Conservation (phyloP, 2,797 vertebrate genomes). For the Hipposideros larvatus region DNA sequence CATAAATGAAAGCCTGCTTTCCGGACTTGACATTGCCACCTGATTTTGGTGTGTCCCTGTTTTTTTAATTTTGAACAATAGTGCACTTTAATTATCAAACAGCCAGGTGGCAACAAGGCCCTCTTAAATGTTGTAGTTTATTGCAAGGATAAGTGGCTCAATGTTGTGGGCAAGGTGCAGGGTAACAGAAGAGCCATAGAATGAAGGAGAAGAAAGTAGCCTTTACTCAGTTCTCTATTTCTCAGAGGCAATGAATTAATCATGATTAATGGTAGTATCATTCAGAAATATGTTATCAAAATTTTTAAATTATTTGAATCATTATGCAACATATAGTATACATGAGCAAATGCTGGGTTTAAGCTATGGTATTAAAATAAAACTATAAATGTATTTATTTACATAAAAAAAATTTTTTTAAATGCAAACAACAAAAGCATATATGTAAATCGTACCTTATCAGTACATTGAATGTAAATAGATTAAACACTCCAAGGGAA, state of each 20-base stretch:
- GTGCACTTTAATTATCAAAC: not conserved
- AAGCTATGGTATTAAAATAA: slow-evolving; percentile 67
- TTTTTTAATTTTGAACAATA: slow-evolving; percentile 7
- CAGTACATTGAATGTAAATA: not conserved
- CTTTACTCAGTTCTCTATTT: not conserved
- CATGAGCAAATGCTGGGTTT: slow-evolving; percentile 5
- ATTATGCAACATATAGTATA: slow-evolving; percentile 14
- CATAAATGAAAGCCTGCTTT: not conserved
- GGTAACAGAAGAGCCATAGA: not conserved
- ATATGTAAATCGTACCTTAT: not conserved
- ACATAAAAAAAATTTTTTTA: not conserved
- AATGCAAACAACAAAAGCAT: not conserved
- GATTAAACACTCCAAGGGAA: not conserved
- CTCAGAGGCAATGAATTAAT: not conserved
- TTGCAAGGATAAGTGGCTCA: not conserved
- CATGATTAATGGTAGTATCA: not conserved
- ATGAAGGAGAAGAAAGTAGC: not conserved
- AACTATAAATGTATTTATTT: slow-evolving; percentile 71
- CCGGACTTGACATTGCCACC: not conserved
- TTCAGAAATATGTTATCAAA: slow-evolving; percentile 18
- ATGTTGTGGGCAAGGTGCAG: not conserved
- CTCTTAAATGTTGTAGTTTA: not conserved
- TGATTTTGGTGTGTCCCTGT: not conserved
- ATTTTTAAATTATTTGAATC: slow-evolving; percentile 61
- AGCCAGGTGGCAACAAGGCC: not conserved